Conservation (phyloP, 2,113 vertebrate genomes). For the Pagrus major region DNA sequence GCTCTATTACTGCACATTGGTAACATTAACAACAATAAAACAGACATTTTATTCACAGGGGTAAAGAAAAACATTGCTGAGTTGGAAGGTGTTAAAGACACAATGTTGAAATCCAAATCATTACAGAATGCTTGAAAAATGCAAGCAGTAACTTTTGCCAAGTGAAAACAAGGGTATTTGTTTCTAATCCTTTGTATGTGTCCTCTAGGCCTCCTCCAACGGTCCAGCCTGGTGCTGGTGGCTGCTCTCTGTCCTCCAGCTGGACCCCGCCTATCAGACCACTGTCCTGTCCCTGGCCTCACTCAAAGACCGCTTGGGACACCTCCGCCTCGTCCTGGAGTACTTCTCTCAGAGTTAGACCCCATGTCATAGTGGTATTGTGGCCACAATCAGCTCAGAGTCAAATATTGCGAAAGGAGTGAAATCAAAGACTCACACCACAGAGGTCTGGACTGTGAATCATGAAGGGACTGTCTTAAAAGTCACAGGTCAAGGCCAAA, state of each 20-base stretch:
- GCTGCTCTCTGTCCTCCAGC: slow-evolving; percentile 87
- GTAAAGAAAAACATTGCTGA: not conserved
- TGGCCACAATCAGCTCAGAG: not conserved
- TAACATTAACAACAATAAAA: not conserved
- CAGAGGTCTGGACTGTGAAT: slow-evolving; percentile 5
- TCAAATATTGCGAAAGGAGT: slow-evolving; percentile 13
- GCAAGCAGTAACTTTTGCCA: not conserved
- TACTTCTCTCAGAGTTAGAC: slow-evolving; percentile 86
- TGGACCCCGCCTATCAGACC: slow-evolving; percentile 87
- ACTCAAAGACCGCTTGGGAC: slow-evolving; percentile 85
- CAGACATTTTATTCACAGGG: not conserved
- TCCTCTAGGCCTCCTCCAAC: slow-evolving; percentile 78
- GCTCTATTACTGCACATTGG: not conserved
- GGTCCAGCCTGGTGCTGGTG: slow-evolving; percentile 90
- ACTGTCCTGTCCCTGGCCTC: slow-evolving; percentile 87
- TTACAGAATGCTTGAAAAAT: not conserved
- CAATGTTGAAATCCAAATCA: not conserved
- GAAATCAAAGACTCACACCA: slow-evolving; percentile 29
- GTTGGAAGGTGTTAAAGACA: not conserved
- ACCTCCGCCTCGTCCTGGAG: slow-evolving; percentile 86
- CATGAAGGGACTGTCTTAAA: not conserved
- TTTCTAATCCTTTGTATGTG: not conserved
- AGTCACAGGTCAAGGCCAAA: slow-evolving; percentile 37
- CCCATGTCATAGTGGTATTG: not conserved
- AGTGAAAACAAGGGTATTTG: not conserved